Evolutionary conservation across 1,140 invertebrate species (phyloP), one percentile per base, ranked within the genome.

Genomic region (Drosophila nigrodunni): DNA sequence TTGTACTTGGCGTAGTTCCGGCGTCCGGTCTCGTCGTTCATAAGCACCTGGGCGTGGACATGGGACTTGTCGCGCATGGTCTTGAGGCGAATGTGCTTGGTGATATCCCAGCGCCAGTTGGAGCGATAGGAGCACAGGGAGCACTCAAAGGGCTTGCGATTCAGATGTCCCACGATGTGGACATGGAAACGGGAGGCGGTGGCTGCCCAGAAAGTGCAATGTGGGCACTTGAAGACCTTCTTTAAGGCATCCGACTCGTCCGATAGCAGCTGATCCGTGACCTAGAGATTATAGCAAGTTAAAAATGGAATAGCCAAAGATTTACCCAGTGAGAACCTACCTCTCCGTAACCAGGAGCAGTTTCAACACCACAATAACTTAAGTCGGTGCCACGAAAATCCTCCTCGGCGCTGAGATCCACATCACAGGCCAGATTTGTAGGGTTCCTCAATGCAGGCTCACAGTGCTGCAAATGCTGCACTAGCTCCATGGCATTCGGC

Each of bases 31-130:
- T 98, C 97, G 91, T 98, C 97, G 46, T 97, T 98, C 94, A 98
- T 96, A 60, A 98, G 93, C 54, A 98, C 96, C 92, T 96, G 95
- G 9, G 96, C 95, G 54, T 94, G 94, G 67, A 94, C 94, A 92
- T 98, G 96, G 18, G 95, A 95, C 65, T 95, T 94, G 93, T 98
- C 97, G 70, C 96, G 94, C 30, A 96, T 95, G 7, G 96, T 95
- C 94, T 97, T 98, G 72, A 98, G 93, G 89, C 97, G 96, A 66
- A 98, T 98, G 92, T 99, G 98, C 93, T 98, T 98, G 50, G 97
- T 98, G 64, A 99, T 98, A 93, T 98, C 97, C 97, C 97, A 98
- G 76, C 97, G 94, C 97, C 97, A 98, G 93, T 98, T 98, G 13
- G 97, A 98, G 73, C 97, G 95, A 91, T 98, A 98, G 18, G 96